Evolutionary conservation across 1,140 invertebrate species (phyloP).

Genomic region (Ladona fulva): DNA sequence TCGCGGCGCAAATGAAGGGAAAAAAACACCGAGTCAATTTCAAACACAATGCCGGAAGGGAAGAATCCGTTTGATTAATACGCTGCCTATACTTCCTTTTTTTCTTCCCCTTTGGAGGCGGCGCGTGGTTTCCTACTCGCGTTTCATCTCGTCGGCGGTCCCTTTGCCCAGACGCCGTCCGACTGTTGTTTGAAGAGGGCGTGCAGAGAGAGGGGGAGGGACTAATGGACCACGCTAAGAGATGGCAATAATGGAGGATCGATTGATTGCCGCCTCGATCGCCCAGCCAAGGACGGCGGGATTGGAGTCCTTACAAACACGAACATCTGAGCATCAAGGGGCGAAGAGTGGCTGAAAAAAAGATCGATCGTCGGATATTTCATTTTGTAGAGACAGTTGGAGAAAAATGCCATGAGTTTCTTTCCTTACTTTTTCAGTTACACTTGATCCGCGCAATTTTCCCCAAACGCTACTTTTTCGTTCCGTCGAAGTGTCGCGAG

Average conservation of each 20-base stretch:
- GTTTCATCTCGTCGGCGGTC: neutral
- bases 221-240: neutral
- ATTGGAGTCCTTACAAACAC: neutral
- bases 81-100: neutral
- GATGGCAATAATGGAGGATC: neutral
- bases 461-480: too few relatives aligned
- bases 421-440: too few relatives aligned
- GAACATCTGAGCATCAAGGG: neutral
- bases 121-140: neutral
- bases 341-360: neutral
- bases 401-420: neutral
- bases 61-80: neutral
- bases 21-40: neutral
- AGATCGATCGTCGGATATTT: neutral
- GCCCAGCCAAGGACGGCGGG: neutral
- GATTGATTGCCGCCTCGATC: neutral
- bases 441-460: too few relatives aligned
- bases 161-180: too few relatives aligned
- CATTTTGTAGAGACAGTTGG: neutral
- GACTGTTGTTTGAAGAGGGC: neutral
- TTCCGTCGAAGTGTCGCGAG: too few relatives aligned
- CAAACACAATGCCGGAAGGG: neutral
- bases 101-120: neutral
- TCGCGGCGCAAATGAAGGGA: neutral
- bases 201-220: neutral